These are phyloP conservation scores for Lepidocyrtoides sp. DNA, from an alignment of 2,888 invertebrate species.

Conservation along the genomic window DNA sequence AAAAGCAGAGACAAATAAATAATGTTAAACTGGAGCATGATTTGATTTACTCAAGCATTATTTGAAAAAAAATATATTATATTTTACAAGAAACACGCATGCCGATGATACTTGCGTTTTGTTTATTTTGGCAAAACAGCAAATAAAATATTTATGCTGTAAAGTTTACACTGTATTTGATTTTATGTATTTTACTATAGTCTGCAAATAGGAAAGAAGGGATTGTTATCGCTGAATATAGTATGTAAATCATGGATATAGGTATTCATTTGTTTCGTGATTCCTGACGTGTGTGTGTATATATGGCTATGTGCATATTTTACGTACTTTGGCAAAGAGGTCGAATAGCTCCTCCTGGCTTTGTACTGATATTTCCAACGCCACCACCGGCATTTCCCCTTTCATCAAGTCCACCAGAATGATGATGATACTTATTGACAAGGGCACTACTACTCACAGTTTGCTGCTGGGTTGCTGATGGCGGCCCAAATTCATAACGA, in stretches of 20 bases:
- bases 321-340: slow-evolving; percentile 68
- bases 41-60: background rate
- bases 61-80: background rate
- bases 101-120: too few relatives aligned
- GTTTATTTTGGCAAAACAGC: too few relatives aligned
- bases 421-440: slow-evolving; percentile 61
- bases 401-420: background rate
- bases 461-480: slow-evolving; percentile 53
- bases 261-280: background rate
- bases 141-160: too few relatives aligned
- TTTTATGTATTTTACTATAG: too few relatives aligned
- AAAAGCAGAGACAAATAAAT: too few relatives aligned
- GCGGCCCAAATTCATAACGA: slow-evolving; percentile 83
- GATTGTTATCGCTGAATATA: background rate
- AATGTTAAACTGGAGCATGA: background rate
- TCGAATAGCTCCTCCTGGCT: slow-evolving; percentile 50
- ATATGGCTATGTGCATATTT: background rate
- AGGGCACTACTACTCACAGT: slow-evolving; percentile 36
- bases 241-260: too few relatives aligned
- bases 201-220: background rate
- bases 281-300: too few relatives aligned
- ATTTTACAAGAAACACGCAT: too few relatives aligned
- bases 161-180: too few relatives aligned
- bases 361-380: background rate
- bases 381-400: background rate